Evolutionary conservation across 2,888 invertebrate genomes (phyloP), one percentile per base, ranked within the genome.

Genomic region (Drosophila robusta): DNA sequence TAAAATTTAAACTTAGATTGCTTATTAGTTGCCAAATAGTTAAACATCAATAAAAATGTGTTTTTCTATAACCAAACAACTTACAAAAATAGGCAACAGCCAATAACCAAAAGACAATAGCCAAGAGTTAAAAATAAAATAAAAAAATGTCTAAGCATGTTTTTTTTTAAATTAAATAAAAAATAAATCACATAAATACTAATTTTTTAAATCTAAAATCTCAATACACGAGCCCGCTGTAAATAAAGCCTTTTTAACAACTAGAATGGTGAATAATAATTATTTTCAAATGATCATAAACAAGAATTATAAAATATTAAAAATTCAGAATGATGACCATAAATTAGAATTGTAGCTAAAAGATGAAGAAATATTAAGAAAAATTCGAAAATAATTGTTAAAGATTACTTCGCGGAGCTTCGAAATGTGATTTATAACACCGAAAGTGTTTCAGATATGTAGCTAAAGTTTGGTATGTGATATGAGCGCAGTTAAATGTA

Each of bases 401-500:
- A 9, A 29, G 9, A 29, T 9, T 9, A 9, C 29, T 9, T 29
- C 8, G 26, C 26, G 7, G 7, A 26, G 7, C 7, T 26, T 22
- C 4, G 7, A 49, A 55, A 16, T 9, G 16, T 24, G 36, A 49
- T 16, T 18, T 18, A 39, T 57, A 41, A 8, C 12, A 5, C 3
- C 1, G n/a, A 8, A 11, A 38, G n/a, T 26, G 22, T 39, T n/a
- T 51, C n/a, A 18, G 16, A n/a, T 9, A 44, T 45, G 42, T 16
- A 44, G 16, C 16, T 45, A 9, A 38, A 12, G 18, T 26, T 24
- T 61, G 3, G 1, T 16, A 32, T 47, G 36, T 0, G 4, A 12
- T 18, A 12, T 34, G 9, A 6, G 47, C 22, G 7, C 36, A 24
- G 51, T 38, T 45, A 52, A 52, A 65, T 64, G n/a, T 34, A 32